Evolutionary conservation across 2,888 invertebrate species (phyloP).

Genomic region (Drosophila acutilabella): DNA sequence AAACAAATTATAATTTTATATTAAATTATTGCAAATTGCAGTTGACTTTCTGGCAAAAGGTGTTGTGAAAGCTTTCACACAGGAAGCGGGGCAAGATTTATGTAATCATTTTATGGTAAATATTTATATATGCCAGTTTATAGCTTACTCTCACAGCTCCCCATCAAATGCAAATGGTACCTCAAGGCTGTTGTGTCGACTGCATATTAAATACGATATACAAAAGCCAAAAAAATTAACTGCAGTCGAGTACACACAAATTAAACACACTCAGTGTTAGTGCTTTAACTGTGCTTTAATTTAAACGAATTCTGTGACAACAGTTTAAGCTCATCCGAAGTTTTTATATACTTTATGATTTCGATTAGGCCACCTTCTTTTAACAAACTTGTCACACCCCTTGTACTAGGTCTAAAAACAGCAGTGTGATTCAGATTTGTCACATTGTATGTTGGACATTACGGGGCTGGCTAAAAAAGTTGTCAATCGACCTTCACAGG

Average conservation of each 20-base stretch:
- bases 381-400: too few species aligned
- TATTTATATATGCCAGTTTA: conserved; percentile 33
- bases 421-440: conserved; percentile 63
- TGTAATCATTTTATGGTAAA: conserved; percentile 58
- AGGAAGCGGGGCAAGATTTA: conserved; percentile 71
- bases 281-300: too few species aligned
- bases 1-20: conserved; percentile 51
- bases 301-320: too few species aligned
- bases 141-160: conserved; percentile 37
- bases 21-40: conserved; percentile 28
- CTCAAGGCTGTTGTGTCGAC: conserved; percentile 62
- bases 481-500: conserved; percentile 62
- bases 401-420: neutral
- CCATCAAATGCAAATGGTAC: conserved; percentile 54
- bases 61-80: conserved; percentile 70
- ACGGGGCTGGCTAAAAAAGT: conserved; percentile 30
- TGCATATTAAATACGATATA: conserved; percentile 60
- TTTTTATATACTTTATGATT: too few species aligned
- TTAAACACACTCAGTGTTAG: too few species aligned
- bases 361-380: too few species aligned
- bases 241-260: too few species aligned
- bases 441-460: conserved; percentile 23
- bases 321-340: too few species aligned
- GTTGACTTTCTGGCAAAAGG: conserved; percentile 25
- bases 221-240: conserved; percentile 22